phyloP scores from a whole-genome alignment of 2,888 invertebrate species.

The Ornithoptera alexandrae region DNA sequence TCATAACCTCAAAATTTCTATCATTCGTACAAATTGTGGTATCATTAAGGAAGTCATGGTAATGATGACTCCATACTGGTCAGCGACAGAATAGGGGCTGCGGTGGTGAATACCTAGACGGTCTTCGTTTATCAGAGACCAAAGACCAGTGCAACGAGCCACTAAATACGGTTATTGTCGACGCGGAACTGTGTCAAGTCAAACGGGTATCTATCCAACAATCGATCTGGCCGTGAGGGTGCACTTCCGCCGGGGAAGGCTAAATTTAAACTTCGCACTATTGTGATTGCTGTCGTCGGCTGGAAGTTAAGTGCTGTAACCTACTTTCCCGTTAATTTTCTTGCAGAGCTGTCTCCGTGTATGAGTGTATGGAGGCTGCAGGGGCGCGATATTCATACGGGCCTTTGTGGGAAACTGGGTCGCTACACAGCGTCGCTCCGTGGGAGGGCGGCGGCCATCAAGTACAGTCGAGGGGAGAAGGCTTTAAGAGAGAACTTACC shows the following conservation, averaged over 20 bases:
- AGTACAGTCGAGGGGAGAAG: constrained; percentile 25
- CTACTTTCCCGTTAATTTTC: constrained; percentile 30
- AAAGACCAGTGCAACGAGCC: too few species aligned
- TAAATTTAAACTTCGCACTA: constrained; percentile 28
- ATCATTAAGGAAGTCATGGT: too few species aligned
- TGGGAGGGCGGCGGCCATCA: constrained; percentile 27
- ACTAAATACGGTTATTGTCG: background rate
- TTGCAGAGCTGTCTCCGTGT: constrained; percentile 28
- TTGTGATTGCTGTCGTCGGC: constrained; percentile 30
- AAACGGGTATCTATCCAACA: constrained; percentile 9
- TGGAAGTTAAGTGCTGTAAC: constrained; percentile 29
- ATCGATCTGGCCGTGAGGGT: constrained; percentile 20
- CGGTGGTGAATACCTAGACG: too few species aligned
- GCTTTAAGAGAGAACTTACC: constrained; percentile 23
- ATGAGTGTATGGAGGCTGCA: constrained; percentile 27
- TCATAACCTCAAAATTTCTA: too few species aligned
- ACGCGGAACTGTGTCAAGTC: constrained; percentile 7
- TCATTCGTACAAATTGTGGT: too few species aligned
- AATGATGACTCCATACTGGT: too few species aligned
- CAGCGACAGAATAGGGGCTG: too few species aligned
- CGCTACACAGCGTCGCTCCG: constrained; percentile 31
- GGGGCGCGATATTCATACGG: constrained; percentile 30
- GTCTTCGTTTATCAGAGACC: too few species aligned
- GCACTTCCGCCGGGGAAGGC: constrained; percentile 21
- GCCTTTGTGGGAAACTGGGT: constrained; percentile 33